Percentiles rank a stretch among this genome's conserved stretches.
Conservation (phyloP, 1,140 invertebrate genomes). For the Meloidogyne exigua region DNA sequence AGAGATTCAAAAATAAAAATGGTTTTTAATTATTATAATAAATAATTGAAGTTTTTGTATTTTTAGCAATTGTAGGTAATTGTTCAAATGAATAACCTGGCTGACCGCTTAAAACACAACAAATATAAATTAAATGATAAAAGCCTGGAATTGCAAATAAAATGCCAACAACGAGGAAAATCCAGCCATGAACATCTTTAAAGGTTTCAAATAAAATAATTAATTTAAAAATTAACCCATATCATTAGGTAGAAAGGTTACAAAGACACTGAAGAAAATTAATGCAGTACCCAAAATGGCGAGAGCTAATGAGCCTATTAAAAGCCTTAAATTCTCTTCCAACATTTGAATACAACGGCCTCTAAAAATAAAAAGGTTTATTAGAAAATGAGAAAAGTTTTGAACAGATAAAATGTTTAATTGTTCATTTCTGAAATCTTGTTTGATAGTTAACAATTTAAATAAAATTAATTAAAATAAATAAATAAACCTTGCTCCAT, state of each 20-base stretch:
- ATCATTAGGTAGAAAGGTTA: slow-evolving; percentile 50
- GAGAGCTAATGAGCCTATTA: slow-evolving; percentile 46
- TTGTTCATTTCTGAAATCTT: too few relatives aligned
- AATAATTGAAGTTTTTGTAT: slow-evolving; percentile 22
- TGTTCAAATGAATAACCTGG: slow-evolving; percentile 50
- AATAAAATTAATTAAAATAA: too few relatives aligned
- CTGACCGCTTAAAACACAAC: slow-evolving; percentile 40
- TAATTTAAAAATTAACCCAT: slow-evolving; percentile 39
- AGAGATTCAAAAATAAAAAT: too few relatives aligned
- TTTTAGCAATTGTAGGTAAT: slow-evolving; percentile 44
- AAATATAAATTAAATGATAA: slow-evolving; percentile 49
- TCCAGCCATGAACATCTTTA: slow-evolving; percentile 52
- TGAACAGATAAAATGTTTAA: too few relatives aligned
- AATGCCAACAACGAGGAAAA: slow-evolving; percentile 50
- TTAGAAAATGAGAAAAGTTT: not conserved
- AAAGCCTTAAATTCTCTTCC: slow-evolving; percentile 47
- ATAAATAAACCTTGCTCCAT: slow-evolving; percentile 15
- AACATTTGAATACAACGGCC: slow-evolving; percentile 41
- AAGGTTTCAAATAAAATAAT: not conserved
- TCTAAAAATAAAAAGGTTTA: slow-evolving; percentile 25
- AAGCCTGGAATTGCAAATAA: slow-evolving; percentile 55
- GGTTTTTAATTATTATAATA: not conserved
- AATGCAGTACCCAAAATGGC: slow-evolving; percentile 41
- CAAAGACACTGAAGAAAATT: slow-evolving; percentile 41
- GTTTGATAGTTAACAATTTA: too few relatives aligned